Evolutionary conservation across 2,797 vertebrate species (phyloP), one percentile per base, ranked within the genome.

Genomic region (Xenopus petersii): DNA sequence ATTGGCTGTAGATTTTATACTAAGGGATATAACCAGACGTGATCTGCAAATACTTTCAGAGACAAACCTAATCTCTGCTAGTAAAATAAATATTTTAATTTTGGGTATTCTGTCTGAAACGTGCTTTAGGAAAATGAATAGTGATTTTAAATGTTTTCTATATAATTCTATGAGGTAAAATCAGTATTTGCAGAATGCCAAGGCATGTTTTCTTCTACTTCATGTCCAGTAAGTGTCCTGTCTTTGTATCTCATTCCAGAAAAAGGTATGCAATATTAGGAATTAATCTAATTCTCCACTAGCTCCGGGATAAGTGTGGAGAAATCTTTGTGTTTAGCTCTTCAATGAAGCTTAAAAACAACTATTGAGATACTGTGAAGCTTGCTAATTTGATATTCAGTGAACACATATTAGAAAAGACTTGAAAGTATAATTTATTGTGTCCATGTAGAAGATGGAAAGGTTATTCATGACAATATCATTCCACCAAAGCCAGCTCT

Each of bases 281-380:
- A 30, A 30, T 30, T 30, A 30, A 30, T 76, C 63, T 61, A 60
- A 71, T 77, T 77, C 47, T 67, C 66, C 17, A 61, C 61, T 26
- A 30, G n/a, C 46, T 65, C 51, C 58, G n/a, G 49, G 54, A 36
- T 75, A 42, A 71, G 26, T 71, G 63, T 33, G 1, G 26, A 77
- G 47, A 71, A 67, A 67, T 67, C 16, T 48, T 72, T 56, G 67
- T 67, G 75, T 76, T 77, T 71, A 61, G 63, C 48, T 71, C 56
- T 67, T 77, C 63, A 71, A 26, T 71, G 10, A 71, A 71, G 69
- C 69, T 71, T 67, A 77, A 67, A 62, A 67, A 71, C 67, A 61
- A 48, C 33, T 66, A 26, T 56, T 72, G 70, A 77, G 56, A 72
- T 63, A 63, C 63, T 42, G 17, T 67, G 56, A 24, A 67, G 48